phyloP scores from a whole-genome alignment of 2,797 vertebrate species.

The Silurus lanzhouensis region DNA sequence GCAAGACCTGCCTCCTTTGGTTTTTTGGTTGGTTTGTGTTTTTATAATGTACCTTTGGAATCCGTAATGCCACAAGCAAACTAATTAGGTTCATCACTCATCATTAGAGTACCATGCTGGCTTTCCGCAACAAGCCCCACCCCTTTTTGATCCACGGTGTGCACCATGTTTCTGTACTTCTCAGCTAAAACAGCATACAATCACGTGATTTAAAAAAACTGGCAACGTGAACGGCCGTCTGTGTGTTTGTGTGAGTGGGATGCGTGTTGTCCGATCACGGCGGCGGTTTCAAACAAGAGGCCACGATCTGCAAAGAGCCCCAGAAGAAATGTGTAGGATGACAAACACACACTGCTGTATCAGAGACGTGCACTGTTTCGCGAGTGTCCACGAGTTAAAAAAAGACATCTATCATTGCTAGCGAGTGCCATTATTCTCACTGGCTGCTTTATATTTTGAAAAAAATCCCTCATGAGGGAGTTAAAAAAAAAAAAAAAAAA shows the following conservation, averaged over 20 bases:
- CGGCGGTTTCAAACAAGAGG: not conserved
- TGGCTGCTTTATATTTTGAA: conserved; percentile 7
- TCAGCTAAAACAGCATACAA: not conserved
- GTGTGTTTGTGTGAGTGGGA: not conserved
- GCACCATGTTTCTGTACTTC: not conserved
- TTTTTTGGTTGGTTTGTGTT: no score
- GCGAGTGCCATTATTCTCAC: not conserved
- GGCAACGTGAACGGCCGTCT: not conserved
- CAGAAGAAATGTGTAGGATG: not conserved
- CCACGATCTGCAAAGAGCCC: not conserved
- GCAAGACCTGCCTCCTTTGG: no score
- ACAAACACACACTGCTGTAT: not conserved
- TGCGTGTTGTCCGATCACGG: not conserved
- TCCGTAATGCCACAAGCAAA: no score
- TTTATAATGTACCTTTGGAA: no score
- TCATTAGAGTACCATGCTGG: not conserved
- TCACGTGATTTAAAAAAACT: not conserved
- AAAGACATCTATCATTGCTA: no score
- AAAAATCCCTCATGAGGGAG: conserved; percentile 22
- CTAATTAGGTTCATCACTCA: no score
- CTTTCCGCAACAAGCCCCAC: not conserved
- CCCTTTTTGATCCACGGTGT: not conserved
- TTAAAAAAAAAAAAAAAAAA: conserved; percentile 5
- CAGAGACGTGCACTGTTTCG: no score
- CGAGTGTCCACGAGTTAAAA: no score